These are phyloP conservation scores for Ichneumoninae sp. DNA, from an alignment of 2,888 invertebrate species.

Conservation along the genomic window DNA sequence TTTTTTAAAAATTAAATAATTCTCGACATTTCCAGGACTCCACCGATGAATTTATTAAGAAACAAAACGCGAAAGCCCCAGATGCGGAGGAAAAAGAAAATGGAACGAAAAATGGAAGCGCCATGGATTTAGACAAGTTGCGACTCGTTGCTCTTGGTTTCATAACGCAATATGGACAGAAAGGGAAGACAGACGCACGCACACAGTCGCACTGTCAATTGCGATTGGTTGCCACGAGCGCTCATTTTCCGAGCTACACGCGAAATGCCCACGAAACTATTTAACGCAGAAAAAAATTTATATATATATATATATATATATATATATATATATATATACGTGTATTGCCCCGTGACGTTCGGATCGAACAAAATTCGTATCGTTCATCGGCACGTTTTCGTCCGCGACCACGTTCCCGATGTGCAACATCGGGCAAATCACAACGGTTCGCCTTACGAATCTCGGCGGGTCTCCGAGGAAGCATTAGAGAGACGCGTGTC, in stretches of 20 bases:
- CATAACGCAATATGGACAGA: constrained; percentile 60
- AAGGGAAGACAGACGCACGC: constrained; percentile 45
- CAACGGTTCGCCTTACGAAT: not conserved
- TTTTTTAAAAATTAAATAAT: not conserved
- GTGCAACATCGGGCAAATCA: not conserved
- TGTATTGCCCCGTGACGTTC: not conserved
- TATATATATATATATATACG: no score
- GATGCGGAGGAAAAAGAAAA: not conserved
- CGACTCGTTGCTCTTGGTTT: constrained; percentile 18
- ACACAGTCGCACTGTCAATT: constrained; percentile 27
- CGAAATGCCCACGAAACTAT: constrained; percentile 10
- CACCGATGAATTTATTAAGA: not conserved
- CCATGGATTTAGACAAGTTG: constrained; percentile 27
- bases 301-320: no score
- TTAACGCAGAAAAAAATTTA: not conserved
- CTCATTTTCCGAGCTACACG: constrained; percentile 1
- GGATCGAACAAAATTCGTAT: not conserved
- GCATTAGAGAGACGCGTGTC: not conserved
- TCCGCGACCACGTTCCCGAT: not conserved
- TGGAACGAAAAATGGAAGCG: constrained; percentile 3
- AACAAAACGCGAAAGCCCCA: not conserved
- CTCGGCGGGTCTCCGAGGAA: not conserved
- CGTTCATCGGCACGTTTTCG: not conserved
- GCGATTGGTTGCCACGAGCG: constrained; percentile 30
- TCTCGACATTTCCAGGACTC: not conserved